phyloP scores from a whole-genome alignment of 2,113 vertebrate species.

The Eulemur macaco region DNA sequence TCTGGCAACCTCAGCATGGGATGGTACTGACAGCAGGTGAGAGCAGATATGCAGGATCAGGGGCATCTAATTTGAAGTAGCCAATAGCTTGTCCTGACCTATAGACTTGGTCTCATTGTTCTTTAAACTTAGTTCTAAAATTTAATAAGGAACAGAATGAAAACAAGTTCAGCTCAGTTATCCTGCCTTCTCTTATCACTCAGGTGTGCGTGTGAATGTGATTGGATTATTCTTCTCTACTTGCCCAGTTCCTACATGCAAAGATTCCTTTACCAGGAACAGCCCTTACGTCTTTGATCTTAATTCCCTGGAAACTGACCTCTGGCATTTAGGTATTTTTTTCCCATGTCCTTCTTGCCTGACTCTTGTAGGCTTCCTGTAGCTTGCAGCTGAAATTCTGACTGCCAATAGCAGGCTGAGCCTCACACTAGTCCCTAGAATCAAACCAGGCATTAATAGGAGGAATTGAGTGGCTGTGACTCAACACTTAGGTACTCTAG shows the following conservation, averaged over 20 bases:
- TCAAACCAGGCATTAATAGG: background rate
- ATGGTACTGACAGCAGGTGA: background rate
- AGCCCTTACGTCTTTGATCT: background rate
- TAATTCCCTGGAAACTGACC: background rate
- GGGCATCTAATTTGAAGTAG: background rate
- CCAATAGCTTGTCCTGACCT: background rate
- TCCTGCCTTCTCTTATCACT: background rate
- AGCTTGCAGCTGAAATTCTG: background rate
- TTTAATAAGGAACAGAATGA: background rate
- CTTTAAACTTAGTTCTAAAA: background rate
- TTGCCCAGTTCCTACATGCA: background rate
- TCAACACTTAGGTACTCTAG: no score
- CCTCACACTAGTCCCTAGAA: background rate
- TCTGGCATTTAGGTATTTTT: background rate
- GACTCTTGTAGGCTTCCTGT: background rate
- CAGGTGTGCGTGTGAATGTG: background rate
- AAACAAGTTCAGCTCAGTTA: background rate
- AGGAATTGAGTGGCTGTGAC: background rate
- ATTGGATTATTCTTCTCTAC: background rate
- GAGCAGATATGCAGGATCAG: background rate
- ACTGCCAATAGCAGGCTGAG: background rate
- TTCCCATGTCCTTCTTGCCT: background rate
- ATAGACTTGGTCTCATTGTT: background rate
- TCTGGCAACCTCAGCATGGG: background rate
- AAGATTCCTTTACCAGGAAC: background rate